phyloP scores from a whole-genome alignment of 2,113 vertebrate genomes.

The Garra rufa region DNA sequence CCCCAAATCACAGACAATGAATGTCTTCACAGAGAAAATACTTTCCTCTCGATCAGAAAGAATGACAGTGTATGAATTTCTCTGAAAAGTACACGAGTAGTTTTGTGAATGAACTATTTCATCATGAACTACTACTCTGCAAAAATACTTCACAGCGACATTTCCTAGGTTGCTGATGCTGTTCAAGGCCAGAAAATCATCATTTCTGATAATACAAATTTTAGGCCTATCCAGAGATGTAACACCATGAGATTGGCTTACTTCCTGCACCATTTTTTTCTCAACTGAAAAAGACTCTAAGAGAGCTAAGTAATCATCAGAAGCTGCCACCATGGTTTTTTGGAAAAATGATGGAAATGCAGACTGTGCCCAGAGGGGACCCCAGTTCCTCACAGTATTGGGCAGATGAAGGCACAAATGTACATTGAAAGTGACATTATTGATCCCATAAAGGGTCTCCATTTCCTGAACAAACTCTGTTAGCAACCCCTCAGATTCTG shows the following conservation, averaged over 20 bases:
- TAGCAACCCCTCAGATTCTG: too few species aligned
- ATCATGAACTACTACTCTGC: constrained; percentile 1
- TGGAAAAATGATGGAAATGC: background rate
- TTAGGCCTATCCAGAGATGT: constrained; percentile 6
- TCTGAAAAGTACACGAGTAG: background rate
- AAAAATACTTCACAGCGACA: background rate
- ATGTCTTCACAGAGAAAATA: too few species aligned
- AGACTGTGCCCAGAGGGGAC: background rate
- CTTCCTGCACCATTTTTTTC: constrained; percentile 6
- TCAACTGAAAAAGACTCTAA: background rate
- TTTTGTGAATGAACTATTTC: constrained; percentile 1
- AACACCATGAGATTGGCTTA: background rate
- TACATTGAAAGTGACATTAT: background rate
- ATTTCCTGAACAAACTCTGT: too few species aligned
- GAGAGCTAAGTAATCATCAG: background rate
- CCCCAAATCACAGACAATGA: too few species aligned
- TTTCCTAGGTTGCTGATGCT: constrained; percentile 13
- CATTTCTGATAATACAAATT: background rate
- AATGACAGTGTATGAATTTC: background rate
- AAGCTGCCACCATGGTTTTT: background rate
- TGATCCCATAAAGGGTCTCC: background rate
- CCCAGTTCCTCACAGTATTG: background rate
- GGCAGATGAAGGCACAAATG: background rate
- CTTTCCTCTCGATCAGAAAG: too few species aligned
- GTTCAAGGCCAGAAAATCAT: constrained; percentile 15